A percentile compares a stretch with the other conserved stretches of the same genome.
Conservation (phyloP, 1,140 invertebrate genomes). For the Drosophila orena region DNA sequence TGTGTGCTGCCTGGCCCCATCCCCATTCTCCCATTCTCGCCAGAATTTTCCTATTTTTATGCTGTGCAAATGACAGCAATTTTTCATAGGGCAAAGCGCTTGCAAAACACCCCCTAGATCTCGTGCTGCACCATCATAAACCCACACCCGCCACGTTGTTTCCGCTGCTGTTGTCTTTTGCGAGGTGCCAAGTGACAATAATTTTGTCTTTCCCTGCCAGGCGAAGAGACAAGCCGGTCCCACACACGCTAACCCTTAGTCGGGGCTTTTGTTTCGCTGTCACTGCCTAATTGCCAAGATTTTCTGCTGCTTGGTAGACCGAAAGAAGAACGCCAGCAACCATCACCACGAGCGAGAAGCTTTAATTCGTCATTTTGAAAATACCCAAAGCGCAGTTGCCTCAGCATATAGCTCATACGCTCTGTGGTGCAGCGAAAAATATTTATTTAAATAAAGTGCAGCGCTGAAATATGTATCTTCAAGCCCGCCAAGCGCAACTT, state of each 20-base stretch:
- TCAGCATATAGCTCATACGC: constrained; percentile 65
- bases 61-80: constrained; percentile 83
- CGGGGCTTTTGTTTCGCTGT: constrained; percentile 66
- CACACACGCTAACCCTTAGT: constrained; percentile 11
- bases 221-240: constrained; percentile 9
- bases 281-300: constrained; percentile 78
- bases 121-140: constrained; percentile 5
- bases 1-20: background rate
- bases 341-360: background rate
- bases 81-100: constrained; percentile 81
- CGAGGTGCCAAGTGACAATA: constrained; percentile 81
- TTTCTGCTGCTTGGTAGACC: constrained; percentile 53
- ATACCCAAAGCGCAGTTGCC: constrained; percentile 44
- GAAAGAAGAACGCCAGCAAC: constrained; percentile 20
- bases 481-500: background rate
- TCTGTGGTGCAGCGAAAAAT: constrained; percentile 49
- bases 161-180: constrained; percentile 45
- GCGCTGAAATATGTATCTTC: background rate
- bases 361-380: constrained; percentile 24
- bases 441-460: constrained; percentile 30
- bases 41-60: constrained; percentile 77
- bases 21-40: background rate
- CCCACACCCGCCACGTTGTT: constrained; percentile 12
- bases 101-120: constrained; percentile 42
- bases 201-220: constrained; percentile 62